phyloP scores from a whole-genome alignment of 2,113 vertebrate species.

The Mola mola region DNA sequence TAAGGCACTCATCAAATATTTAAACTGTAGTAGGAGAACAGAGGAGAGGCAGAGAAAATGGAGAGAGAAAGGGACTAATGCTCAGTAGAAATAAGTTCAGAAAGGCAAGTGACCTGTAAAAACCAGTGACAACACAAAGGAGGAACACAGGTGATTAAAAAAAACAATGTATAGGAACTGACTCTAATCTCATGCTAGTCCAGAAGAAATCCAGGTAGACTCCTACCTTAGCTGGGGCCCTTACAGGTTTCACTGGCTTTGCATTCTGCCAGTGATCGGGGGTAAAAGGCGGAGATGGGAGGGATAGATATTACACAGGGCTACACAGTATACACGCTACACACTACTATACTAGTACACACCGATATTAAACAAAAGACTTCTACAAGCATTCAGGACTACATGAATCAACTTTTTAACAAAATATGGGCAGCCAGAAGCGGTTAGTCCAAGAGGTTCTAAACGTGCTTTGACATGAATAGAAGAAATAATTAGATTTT shows the following conservation, averaged over 20 bases:
- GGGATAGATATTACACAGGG: constrained; percentile 43
- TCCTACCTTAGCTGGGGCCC: constrained; percentile 75
- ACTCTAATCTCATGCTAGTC: constrained; percentile 7
- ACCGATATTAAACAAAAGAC: too few species aligned
- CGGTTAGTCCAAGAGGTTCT: too few species aligned
- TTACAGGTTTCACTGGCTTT: constrained; percentile 64
- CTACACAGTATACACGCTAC: neutral
- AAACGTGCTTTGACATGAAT: too few species aligned
- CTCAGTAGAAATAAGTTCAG: neutral
- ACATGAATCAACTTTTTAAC: neutral
- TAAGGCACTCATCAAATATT: constrained; percentile 84
- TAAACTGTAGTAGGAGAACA: constrained; percentile 69
- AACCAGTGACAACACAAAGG: neutral
- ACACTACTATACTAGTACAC: too few species aligned
- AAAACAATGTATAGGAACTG: neutral
- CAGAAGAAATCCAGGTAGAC: constrained; percentile 15
- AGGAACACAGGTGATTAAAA: constrained; percentile 14
- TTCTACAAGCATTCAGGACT: neutral
- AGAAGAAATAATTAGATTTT: too few species aligned
- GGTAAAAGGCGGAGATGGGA: constrained; percentile 48
- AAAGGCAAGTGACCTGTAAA: constrained; percentile 1
- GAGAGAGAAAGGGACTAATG: constrained; percentile 21
- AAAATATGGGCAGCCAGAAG: neutral
- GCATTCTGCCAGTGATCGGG: constrained; percentile 66
- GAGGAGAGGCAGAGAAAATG: constrained; percentile 55